phyloP scores from a whole-genome alignment of 2,888 invertebrate genomes.

The Cheilosia urbana region DNA sequence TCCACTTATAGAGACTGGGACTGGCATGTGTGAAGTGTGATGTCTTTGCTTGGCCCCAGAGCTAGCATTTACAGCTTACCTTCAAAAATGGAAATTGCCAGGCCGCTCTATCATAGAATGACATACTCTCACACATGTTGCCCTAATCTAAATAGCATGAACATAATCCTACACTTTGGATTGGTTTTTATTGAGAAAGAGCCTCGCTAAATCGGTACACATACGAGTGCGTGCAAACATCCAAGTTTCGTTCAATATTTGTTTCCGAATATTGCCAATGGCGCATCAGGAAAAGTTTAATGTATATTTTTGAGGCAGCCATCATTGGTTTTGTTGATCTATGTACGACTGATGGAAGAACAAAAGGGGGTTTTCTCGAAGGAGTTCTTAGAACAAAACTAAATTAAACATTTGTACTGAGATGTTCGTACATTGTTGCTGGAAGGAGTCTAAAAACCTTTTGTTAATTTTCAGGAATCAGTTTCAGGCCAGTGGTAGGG shows the following conservation, averaged over 20 bases:
- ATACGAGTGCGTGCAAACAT: background rate
- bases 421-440: background rate
- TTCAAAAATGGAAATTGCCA: slow-evolving; percentile 37
- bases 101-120: background rate
- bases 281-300: slow-evolving; percentile 33
- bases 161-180: slow-evolving; percentile 24
- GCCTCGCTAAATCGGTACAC: background rate
- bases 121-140: background rate
- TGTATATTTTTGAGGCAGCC: slow-evolving; percentile 6
- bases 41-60: slow-evolving; percentile 17
- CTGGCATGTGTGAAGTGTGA: slow-evolving; percentile 25
- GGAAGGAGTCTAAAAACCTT: background rate
- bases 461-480: slow-evolving; percentile 1
- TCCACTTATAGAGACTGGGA: slow-evolving; percentile 20
- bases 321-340: slow-evolving; percentile 1
- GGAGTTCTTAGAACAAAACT: slow-evolving; percentile 7
- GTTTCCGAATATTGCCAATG: slow-evolving; percentile 48
- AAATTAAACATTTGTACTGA: slow-evolving; percentile 44
- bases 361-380: slow-evolving; percentile 1
- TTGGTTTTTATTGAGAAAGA: background rate
- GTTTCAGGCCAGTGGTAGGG: background rate
- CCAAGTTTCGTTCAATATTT: slow-evolving; percentile 14
- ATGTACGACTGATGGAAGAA: background rate
- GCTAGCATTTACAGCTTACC: slow-evolving; percentile 40
- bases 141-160: slow-evolving; percentile 35